Base-by-base conservation (phyloP, 2,113 vertebrate genomes). In the Corythaeola cristata region DNA sequence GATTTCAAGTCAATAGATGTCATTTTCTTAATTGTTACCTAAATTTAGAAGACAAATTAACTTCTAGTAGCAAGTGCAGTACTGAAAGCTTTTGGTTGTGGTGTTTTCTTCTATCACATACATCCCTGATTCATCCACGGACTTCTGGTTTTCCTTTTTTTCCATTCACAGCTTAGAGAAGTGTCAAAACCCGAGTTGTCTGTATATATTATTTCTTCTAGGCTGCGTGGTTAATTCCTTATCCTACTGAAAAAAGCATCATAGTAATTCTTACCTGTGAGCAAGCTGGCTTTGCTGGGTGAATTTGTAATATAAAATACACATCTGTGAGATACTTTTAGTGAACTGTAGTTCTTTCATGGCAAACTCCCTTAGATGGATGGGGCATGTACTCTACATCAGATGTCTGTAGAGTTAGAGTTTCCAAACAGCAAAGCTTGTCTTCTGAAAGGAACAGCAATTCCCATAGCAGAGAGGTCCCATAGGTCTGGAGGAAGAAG, bases 1-100 rank as follows among this genome's bases (percentile, higher is more conserved):
- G 56, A 75, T 96, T 95, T 90, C 80, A 87, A 69, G 89, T 92
- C 93, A 53, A n/a, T 59, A 56, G 60, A 60, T 90, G 76, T 33
- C 8, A 3, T 59, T 96, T 86, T 59, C 76, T 87, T 93, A 91
- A 87, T 92, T 81, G 90, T 76, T 62, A 33, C 6, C 73, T 90
- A 87, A 81, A 91, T 87, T 85, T 85, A 85, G 93, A 85, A 88
- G 58, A 12, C 26, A 73, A 88, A 63, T 84, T 60, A 72, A 45
- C 33, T 89, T 52, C 30, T 75, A 15, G 49, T 32, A 49, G 71
- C 76, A 60, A 81, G 37, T 75, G 33, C 69, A 39, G 80, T 27
- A 18, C 41, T 74, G 85, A 24, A 52, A 79, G 56, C 66, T 85
- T 89, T 71, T 86, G 85, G 76, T 91, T 69, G 32, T 67, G 59